Base-by-base conservation (phyloP, 2,113 vertebrate genomes). In the Osmerus eperlanus region DNA sequence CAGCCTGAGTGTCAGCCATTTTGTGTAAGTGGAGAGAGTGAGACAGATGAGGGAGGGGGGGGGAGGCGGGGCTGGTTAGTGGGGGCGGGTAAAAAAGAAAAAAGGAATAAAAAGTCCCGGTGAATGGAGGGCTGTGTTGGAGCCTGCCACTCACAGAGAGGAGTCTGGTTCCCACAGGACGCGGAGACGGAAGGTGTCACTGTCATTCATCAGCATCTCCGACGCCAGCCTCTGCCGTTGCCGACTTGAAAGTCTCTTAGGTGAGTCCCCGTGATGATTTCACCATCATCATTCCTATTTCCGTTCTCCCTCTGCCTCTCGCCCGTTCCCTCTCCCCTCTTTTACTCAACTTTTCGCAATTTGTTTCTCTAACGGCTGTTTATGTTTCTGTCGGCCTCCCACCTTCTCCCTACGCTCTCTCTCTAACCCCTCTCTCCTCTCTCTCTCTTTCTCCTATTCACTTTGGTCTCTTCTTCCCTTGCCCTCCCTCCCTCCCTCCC, bases 91-190 rank as follows among this genome's bases (percentile, higher is more conserved):
- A 8, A 41, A 7, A 41, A 41, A 41, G 7, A 41, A 8, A 41
- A 1, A 41, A 41, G 8, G 1, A 41, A 41, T 41, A 9, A 41
- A 41, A 41, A 18, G 32, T 63, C 28, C 16, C 18, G 61, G n/a
- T 63, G 61, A 63, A 36, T 63, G 15, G 25, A 15, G 16, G 61
- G 28, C 61, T 63, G 53, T 15, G 61, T 63, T 16, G 32, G 32
- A 28, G 61, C 18, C 61, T 63, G 61, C 61, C 61, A 63, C 61
- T 63, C 61, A 29, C 15, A n/a, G 9, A 61, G 29, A 32, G 68
- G 5, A 41, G 68, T 41, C 21, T 47, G 9, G 19, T 12, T 70
- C 68, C 25, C 36, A 70, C n/a, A 61, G 36, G 32, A 23, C 19
- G 19, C 19, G 3, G 23, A 28, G 16, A 63, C 36, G 36, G 61